Percentiles rank a stretch among this genome's conserved stretches.
Evolutionary conservation across 2,797 vertebrate species (phyloP).

Genomic region (Gallinago solitaria): DNA sequence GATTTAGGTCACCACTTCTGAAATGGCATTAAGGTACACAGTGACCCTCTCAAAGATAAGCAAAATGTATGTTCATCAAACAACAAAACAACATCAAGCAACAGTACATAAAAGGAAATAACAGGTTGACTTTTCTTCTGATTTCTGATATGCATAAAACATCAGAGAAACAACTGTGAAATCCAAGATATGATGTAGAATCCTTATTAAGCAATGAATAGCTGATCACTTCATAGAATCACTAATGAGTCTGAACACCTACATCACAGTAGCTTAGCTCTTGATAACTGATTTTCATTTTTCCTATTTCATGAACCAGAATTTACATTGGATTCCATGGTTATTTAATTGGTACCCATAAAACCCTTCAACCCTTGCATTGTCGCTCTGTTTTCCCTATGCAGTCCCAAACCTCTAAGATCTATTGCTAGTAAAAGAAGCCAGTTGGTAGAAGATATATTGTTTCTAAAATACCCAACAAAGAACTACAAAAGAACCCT

Average conservation of each 20-base stretch:
- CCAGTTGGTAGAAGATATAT: neutral
- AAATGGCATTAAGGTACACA: neutral
- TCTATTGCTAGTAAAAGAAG: neutral
- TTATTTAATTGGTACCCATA: neutral
- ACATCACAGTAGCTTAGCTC: neutral
- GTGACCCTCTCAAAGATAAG: neutral
- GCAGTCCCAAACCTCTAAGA: neutral
- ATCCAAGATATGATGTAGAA: neutral
- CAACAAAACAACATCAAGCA: neutral
- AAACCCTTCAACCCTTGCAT: neutral
- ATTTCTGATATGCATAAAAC: neutral
- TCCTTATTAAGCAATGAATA: neutral
- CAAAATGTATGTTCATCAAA: neutral
- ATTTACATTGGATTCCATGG: neutral
- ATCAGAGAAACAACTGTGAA: neutral
- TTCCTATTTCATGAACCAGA: neutral
- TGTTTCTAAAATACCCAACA: neutral
- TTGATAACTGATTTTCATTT: neutral
- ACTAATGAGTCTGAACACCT: neutral
- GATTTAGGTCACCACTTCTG: neutral
- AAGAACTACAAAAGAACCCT: neutral
- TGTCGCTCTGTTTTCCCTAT: neutral
- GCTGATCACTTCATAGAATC: neutral
- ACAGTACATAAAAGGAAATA: neutral
- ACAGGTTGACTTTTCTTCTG: neutral